Percentiles rank a stretch among this genome's conserved stretches.
These are phyloP conservation scores for Euura lappo DNA, from an alignment of 1,140 invertebrate species.

Conservation along the genomic window DNA sequence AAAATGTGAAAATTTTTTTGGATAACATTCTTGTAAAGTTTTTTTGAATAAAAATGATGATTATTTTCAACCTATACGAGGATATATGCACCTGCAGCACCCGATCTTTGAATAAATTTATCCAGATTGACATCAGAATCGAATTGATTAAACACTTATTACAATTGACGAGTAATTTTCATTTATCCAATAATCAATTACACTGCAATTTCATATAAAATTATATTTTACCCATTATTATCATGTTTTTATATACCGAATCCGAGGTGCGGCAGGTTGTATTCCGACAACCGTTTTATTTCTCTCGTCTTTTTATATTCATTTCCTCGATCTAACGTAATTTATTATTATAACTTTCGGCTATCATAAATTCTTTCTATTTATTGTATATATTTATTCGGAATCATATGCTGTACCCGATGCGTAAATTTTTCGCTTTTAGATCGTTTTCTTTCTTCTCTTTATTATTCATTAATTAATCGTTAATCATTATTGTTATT, in stretches of 20 bases:
- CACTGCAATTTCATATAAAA: too few relatives aligned
- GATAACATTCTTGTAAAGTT: conserved; percentile 33
- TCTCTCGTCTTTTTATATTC: not conserved
- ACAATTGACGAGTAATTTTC: too few relatives aligned
- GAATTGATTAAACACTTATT: too few relatives aligned
- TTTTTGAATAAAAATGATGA: conserved; percentile 28
- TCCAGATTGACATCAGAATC: too few relatives aligned
- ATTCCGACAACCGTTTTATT: not conserved
- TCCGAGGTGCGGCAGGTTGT: too few relatives aligned
- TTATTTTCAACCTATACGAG: not conserved
- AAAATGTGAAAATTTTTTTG: conserved; percentile 4
- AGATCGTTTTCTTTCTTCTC: too few relatives aligned
- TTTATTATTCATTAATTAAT: not conserved
- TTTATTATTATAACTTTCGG: not conserved
- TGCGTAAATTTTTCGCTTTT: too few relatives aligned
- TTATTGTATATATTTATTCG: not conserved
- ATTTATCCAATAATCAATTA: too few relatives aligned
- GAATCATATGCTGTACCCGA: not conserved
- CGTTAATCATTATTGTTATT: not conserved
- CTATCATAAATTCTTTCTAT: not conserved
- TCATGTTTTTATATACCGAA: too few relatives aligned
- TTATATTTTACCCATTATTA: too few relatives aligned
- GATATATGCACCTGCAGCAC: too few relatives aligned
- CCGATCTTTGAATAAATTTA: too few relatives aligned
- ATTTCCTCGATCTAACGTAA: not conserved